phyloP scores from a whole-genome alignment of 2,888 invertebrate genomes.

The Apamea anceps region DNA sequence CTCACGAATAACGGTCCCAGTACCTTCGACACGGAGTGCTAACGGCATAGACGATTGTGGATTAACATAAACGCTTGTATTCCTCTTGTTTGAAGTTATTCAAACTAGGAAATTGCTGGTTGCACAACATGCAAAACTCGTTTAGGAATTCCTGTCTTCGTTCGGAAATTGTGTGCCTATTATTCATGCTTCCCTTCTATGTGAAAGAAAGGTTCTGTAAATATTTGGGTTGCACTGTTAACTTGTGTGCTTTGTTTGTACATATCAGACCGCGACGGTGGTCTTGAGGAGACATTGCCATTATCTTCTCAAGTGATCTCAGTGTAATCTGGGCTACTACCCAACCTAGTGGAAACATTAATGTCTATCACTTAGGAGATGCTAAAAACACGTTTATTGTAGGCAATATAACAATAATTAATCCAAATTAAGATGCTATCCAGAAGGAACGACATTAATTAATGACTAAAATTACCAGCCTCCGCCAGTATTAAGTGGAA shows the following conservation, averaged over 20 bases:
- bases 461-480: conserved; percentile 22
- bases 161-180: conserved; percentile 50
- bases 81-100: conserved; percentile 66
- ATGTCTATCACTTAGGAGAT: not conserved
- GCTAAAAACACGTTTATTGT: not conserved
- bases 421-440: conserved; percentile 11
- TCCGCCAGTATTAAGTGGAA: conserved; percentile 4
- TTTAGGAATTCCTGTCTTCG: conserved; percentile 54
- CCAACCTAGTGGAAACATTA: not conserved
- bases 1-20: conserved; percentile 68
- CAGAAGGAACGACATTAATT: conserved; percentile 3
- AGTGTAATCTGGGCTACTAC: not conserved
- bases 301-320: conserved; percentile 20
- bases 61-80: conserved; percentile 75
- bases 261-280: conserved; percentile 46
- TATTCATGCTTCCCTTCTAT: conserved; percentile 38
- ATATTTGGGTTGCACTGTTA: conserved; percentile 45
- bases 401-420: not conserved
- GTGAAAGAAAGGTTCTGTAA: conserved; percentile 36
- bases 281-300: conserved; percentile 22
- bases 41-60: conserved; percentile 63
- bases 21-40: conserved; percentile 53
- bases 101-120: conserved; percentile 68
- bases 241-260: conserved; percentile 39
- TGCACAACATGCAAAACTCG: conserved; percentile 62